phyloP scores from a whole-genome alignment of 1,140 invertebrate genomes.

The Papilio aristodemus region DNA sequence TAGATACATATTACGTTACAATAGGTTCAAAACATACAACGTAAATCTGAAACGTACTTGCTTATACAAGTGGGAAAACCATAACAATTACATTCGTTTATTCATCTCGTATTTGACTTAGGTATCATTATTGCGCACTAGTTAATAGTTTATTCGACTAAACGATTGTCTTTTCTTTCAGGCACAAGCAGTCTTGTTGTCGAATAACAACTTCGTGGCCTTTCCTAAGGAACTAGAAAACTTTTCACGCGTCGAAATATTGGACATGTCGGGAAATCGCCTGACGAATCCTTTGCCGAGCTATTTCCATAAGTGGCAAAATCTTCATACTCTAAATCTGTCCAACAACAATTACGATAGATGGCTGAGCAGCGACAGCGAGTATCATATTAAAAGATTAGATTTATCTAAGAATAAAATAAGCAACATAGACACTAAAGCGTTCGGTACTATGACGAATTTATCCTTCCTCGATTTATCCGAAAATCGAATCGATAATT shows the following conservation, averaged over 20 bases:
- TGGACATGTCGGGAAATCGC: constrained; percentile 81
- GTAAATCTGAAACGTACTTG: too few species aligned
- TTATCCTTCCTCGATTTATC: constrained; percentile 80
- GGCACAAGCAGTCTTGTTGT: constrained; percentile 77
- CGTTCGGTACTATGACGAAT: constrained; percentile 53
- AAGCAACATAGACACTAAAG: constrained; percentile 57
- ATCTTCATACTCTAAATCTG: constrained; percentile 78
- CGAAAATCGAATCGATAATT: constrained; percentile 82
- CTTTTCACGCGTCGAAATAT: constrained; percentile 71
- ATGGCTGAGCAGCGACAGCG: constrained; percentile 75
- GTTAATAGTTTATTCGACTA: not conserved
- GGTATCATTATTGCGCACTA: too few species aligned
- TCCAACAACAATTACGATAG: constrained; percentile 80
- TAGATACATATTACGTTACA: too few species aligned
- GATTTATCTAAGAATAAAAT: constrained; percentile 80
- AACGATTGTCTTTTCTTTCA: constrained; percentile 51
- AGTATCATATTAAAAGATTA: constrained; percentile 64
- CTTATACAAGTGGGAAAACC: too few species aligned
- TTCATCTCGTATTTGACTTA: too few species aligned
- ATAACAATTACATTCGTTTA: too few species aligned
- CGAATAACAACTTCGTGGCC: constrained; percentile 77
- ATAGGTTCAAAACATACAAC: too few species aligned
- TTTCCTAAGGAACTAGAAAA: constrained; percentile 79
- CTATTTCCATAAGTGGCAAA: constrained; percentile 68
- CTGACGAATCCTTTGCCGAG: constrained; percentile 64